A percentile compares a stretch with the other conserved stretches of the same genome.
These are phyloP conservation scores for Pipistrellus nathusii DNA, from an alignment of 2,797 vertebrate genomes.

Conservation along the genomic window DNA sequence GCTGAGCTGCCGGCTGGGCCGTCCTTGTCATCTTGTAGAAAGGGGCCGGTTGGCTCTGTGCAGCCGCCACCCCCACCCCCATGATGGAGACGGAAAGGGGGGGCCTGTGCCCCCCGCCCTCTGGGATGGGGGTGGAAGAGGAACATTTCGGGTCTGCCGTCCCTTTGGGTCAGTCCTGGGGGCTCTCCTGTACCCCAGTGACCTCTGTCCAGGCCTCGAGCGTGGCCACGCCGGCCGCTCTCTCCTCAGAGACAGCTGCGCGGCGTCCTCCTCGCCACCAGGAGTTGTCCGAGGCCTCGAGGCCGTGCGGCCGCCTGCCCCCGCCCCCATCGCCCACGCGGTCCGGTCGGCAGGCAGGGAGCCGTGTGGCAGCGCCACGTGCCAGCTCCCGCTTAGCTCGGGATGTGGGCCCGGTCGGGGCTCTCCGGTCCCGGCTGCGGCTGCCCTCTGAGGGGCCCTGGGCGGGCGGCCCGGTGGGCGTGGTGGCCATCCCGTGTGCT, in stretches of 20 bases:
- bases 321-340: too few species aligned
- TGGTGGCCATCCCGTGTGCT: background rate
- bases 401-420: background rate
- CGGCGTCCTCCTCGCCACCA: background rate
- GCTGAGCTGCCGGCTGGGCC: too few species aligned
- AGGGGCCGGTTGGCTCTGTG: background rate
- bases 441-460: background rate
- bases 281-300: too few species aligned
- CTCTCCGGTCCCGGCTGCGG: background rate
- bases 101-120: background rate
- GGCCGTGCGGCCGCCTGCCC: background rate
- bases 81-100: rapidly evolving
- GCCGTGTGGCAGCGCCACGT: rapidly evolving
- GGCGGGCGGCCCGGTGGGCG: rapidly evolving
- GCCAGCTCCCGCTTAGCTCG: background rate
- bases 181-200: too few species aligned
- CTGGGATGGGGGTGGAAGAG: background rate
- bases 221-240: too few species aligned
- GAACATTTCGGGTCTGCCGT: background rate
- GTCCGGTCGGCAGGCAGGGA: rapidly evolving
- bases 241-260: background rate
- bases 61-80: background rate
- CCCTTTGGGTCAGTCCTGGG: background rate
- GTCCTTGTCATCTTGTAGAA: too few species aligned
- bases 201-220: too few species aligned